phyloP scores from a whole-genome alignment of 1,140 invertebrate genomes.

The Diabrotica virgifera region DNA sequence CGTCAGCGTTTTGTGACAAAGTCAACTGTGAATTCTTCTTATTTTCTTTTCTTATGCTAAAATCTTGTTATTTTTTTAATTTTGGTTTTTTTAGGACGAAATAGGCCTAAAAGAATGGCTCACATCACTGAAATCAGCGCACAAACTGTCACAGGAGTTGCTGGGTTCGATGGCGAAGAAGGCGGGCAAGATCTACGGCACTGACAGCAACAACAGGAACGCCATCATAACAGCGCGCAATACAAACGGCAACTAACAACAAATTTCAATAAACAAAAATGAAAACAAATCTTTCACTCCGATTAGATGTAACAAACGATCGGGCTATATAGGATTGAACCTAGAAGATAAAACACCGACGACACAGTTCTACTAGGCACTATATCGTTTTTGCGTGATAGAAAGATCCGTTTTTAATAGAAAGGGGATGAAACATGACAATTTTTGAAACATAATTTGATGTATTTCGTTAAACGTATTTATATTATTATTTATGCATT shows the following conservation, averaged over 20 bases:
- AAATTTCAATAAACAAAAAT: background rate
- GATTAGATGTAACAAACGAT: slow-evolving; percentile 2
- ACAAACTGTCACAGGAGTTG: slow-evolving; percentile 89
- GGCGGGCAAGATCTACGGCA: slow-evolving; percentile 94
- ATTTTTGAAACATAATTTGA: slow-evolving; percentile 20
- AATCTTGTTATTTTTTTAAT: background rate
- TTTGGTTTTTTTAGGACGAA: slow-evolving; percentile 67
- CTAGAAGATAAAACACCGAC: too few relatives aligned
- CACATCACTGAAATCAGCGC: slow-evolving; percentile 81
- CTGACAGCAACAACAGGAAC: slow-evolving; percentile 53
- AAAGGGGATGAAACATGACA: slow-evolving; percentile 23
- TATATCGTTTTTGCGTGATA: too few relatives aligned
- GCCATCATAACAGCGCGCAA: slow-evolving; percentile 53
- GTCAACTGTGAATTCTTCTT: too few relatives aligned
- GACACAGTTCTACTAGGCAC: too few relatives aligned
- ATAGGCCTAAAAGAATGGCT: slow-evolving; percentile 96
- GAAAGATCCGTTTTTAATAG: too few relatives aligned
- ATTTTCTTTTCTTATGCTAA: too few relatives aligned
- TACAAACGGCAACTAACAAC: slow-evolving; percentile 54
- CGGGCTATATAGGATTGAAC: too few relatives aligned
- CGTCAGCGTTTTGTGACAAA: too few relatives aligned
- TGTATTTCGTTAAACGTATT: slow-evolving; percentile 20
- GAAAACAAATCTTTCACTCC: background rate
- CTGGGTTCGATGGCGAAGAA: slow-evolving; percentile 93
- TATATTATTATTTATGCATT: too few relatives aligned